Percentiles rank a stretch among this genome's conserved stretches.
Evolutionary conservation across 2,113 vertebrate genomes (phyloP).

Genomic region (Zingel zingel): DNA sequence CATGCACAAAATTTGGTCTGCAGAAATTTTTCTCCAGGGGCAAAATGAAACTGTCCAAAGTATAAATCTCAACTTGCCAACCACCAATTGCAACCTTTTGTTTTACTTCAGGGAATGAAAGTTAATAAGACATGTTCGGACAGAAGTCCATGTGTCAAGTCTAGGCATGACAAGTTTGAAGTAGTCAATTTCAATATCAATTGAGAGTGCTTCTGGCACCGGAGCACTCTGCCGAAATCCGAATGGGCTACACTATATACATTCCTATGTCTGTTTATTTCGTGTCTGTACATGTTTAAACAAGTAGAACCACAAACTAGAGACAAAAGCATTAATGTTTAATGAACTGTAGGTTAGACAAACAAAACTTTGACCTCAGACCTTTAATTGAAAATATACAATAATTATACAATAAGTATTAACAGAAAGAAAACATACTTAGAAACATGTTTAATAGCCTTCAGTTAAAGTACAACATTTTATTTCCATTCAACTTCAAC

Average conservation of each 20-base stretch:
- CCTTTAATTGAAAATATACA: neutral
- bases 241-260: constrained; percentile 14
- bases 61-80: neutral
- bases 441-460: neutral
- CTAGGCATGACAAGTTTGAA: constrained; percentile 44
- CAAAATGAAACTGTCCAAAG: neutral
- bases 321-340: neutral
- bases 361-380: constrained; percentile 1
- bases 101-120: neutral
- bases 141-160: constrained; percentile 10
- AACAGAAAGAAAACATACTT: neutral
- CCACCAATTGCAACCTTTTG: neutral
- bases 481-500: neutral
- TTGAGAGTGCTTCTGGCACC: constrained; percentile 31
- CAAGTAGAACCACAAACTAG: constrained; percentile 26
- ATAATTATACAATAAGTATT: neutral
- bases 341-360: neutral
- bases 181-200: constrained; percentile 62
- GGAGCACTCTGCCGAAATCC: constrained; percentile 14
- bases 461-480: neutral
- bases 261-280: neutral
- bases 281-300: constrained; percentile 59
- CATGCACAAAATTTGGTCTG: neutral
- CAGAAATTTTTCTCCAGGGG: neutral
- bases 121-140: constrained; percentile 42